phyloP scores from a whole-genome alignment of 1,140 invertebrate genomes.

The Drosophila littoralis region DNA sequence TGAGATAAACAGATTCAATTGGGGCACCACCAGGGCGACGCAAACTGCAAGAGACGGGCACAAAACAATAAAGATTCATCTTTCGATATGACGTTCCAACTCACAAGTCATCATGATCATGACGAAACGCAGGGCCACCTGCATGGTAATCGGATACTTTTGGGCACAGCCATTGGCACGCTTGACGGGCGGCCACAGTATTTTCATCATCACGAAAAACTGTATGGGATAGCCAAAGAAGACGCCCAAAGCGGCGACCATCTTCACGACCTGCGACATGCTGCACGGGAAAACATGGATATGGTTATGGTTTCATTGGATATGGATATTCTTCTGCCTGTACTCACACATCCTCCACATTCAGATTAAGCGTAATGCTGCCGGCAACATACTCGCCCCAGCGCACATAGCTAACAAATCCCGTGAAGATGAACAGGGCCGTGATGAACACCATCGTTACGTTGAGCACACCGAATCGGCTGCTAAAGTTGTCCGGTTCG shows the following conservation, averaged over 20 bases:
- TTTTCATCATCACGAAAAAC: conserved; percentile 92
- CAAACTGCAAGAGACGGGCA: conserved; percentile 87
- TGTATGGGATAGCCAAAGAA: conserved; percentile 93
- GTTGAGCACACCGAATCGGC: conserved; percentile 92
- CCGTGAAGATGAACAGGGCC: conserved; percentile 89
- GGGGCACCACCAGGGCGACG: conserved; percentile 92
- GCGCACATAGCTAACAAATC: conserved; percentile 90
- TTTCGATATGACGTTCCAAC: conserved; percentile 71
- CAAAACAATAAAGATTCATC: background rate
- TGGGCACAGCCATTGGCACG: conserved; percentile 85
- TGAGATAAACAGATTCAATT: conserved; percentile 94
- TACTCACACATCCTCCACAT: conserved; percentile 79
- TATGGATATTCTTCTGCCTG: background rate
- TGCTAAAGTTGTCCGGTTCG: conserved; percentile 90
- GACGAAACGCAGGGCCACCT: conserved; percentile 71
- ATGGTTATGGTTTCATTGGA: background rate
- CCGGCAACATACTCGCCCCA: conserved; percentile 87
- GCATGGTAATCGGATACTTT: conserved; percentile 83
- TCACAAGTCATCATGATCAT: conserved; percentile 92
- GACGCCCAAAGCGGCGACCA: conserved; percentile 91
- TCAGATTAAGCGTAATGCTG: conserved; percentile 89
- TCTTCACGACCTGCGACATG: conserved; percentile 86
- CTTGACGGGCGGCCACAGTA: conserved; percentile 87
- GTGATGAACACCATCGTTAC: conserved; percentile 91
- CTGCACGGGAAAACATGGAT: conserved; percentile 68